A percentile compares a stretch with the other conserved stretches of the same genome.
phyloP scores from a whole-genome alignment of 2,888 invertebrate species.

The Miltochrista miniata region DNA sequence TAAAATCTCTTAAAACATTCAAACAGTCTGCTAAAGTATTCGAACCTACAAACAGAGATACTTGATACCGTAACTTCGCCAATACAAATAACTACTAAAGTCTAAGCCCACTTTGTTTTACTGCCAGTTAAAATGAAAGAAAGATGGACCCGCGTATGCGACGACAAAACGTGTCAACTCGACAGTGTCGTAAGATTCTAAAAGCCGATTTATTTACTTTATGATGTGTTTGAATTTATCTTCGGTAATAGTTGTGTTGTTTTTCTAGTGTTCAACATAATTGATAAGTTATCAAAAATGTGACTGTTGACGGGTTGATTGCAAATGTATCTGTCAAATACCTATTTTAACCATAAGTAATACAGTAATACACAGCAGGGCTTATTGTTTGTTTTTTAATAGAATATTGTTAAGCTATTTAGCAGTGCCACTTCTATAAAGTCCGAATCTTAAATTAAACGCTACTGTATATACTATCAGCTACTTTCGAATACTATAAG shows the following conservation, averaged over 20 bases:
- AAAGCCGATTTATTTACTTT: slow-evolving; percentile 51
- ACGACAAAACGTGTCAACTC: slow-evolving; percentile 45
- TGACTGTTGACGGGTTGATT: too few relatives aligned
- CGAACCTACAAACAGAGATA: slow-evolving; percentile 48
- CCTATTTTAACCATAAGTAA: too few relatives aligned
- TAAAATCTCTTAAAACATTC: slow-evolving; percentile 6
- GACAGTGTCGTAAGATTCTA: slow-evolving; percentile 45
- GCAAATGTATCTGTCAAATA: too few relatives aligned
- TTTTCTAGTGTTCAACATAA: not conserved
- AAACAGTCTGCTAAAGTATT: slow-evolving; percentile 7
- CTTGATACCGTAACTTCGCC: slow-evolving; percentile 46
- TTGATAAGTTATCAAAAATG: not conserved
- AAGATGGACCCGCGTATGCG: slow-evolving; percentile 27
- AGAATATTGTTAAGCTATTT: too few relatives aligned
- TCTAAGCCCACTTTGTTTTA: slow-evolving; percentile 45
- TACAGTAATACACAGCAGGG: too few relatives aligned
- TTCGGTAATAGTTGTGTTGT: slow-evolving; percentile 25
- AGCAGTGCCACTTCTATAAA: too few relatives aligned
- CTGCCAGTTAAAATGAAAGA: slow-evolving; percentile 40
- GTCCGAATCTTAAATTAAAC: too few relatives aligned
- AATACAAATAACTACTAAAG: slow-evolving; percentile 25
- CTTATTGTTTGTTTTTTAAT: too few relatives aligned
- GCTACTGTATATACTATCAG: too few relatives aligned
- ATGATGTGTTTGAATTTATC: slow-evolving; percentile 31
- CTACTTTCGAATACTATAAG: too few relatives aligned